phyloP scores from a whole-genome alignment of 2,797 vertebrate species.

The Tachyglossus aculeatus region DNA sequence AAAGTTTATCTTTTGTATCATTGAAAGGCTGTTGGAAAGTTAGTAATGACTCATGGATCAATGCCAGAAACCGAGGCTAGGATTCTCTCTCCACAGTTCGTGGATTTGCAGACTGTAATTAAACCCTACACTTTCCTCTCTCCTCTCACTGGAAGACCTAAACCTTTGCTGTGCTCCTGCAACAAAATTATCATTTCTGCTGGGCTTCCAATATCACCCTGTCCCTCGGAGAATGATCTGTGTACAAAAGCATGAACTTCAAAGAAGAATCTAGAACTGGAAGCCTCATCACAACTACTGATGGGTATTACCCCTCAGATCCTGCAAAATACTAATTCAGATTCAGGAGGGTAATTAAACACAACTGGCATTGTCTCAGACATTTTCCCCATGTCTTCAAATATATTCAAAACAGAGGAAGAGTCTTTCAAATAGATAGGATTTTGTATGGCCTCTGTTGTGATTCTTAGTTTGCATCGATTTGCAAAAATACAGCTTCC shows the following conservation, averaged over 20 bases:
- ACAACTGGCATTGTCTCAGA: slow-evolving; percentile 53
- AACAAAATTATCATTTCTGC: slow-evolving; percentile 59
- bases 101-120: slow-evolving; percentile 61
- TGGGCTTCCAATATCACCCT: slow-evolving; percentile 45
- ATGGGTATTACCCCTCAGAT: slow-evolving; percentile 46
- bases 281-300: slow-evolving; percentile 48
- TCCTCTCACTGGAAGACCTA: slow-evolving; percentile 30
- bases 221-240: slow-evolving; percentile 51
- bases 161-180: slow-evolving; percentile 35
- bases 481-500: slow-evolving; percentile 15
- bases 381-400: slow-evolving; percentile 33
- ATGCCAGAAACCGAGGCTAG: slow-evolving; percentile 52
- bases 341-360: slow-evolving; percentile 50
- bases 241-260: slow-evolving; percentile 56
- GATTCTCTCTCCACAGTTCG: slow-evolving; percentile 37
- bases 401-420: slow-evolving; percentile 29
- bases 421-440: slow-evolving; percentile 29
- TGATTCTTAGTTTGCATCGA: slow-evolving; percentile 30
- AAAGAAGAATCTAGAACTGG: slow-evolving; percentile 62
- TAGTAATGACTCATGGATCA: slow-evolving; percentile 62
- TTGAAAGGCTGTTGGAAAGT: slow-evolving; percentile 49
- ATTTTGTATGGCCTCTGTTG: slow-evolving; percentile 30
- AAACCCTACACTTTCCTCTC: slow-evolving; percentile 59
- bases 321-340: slow-evolving; percentile 61
- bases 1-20: slow-evolving; percentile 39